Conservation (phyloP, 2,113 vertebrate species). For the Agelaius tricolor region DNA sequence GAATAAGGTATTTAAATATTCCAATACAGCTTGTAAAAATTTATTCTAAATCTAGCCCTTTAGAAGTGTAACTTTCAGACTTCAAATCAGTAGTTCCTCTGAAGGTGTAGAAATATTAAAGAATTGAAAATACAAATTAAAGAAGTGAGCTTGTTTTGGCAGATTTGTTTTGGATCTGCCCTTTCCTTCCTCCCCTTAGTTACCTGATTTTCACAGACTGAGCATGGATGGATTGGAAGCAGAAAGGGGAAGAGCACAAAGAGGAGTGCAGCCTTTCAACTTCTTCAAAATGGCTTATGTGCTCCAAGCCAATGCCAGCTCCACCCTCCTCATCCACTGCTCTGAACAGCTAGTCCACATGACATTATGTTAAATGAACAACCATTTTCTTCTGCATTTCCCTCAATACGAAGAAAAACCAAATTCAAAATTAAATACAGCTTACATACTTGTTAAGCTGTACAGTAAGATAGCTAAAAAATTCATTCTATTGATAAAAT, state of each 20-base stretch:
- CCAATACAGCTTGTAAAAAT: background rate
- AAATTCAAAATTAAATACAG: background rate
- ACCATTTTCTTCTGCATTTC: background rate
- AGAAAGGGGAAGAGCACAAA: background rate
- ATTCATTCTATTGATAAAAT: background rate
- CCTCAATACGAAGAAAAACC: background rate
- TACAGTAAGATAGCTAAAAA: background rate
- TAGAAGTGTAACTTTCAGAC: background rate
- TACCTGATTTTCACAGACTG: background rate
- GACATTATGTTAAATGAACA: background rate
- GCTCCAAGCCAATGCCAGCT: background rate
- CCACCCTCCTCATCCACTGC: background rate
- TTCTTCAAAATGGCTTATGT: background rate
- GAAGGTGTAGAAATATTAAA: background rate
- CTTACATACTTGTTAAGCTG: background rate
- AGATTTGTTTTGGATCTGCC: background rate
- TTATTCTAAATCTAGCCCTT: background rate
- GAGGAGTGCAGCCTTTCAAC: background rate
- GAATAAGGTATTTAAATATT: background rate
- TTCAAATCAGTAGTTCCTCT: background rate
- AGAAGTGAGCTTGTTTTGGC: background rate
- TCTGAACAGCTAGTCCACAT: background rate
- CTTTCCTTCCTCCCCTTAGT: background rate
- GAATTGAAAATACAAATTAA: background rate
- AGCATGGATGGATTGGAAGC: background rate